A percentile compares a stretch with the other conserved stretches of the same genome.
These are phyloP conservation scores for Haemorhous mexicanus DNA, from an alignment of 2,113 vertebrate genomes.

Conservation along the genomic window DNA sequence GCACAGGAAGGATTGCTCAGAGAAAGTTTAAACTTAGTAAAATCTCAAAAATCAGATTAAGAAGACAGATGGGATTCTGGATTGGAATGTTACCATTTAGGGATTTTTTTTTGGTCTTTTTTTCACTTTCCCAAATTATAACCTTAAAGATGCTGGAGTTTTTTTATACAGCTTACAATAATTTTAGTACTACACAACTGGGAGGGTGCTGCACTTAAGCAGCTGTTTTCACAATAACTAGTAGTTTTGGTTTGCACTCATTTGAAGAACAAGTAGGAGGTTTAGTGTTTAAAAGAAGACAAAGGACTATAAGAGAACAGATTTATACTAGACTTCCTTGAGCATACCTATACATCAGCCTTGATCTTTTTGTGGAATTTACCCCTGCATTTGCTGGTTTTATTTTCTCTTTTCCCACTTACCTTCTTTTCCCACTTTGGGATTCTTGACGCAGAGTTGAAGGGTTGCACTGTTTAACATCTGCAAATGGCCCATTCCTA, in stretches of 20 bases:
- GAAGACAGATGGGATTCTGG: slow-evolving; percentile 32
- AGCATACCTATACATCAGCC: background rate
- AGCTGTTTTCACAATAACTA: background rate
- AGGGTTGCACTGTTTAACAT: background rate
- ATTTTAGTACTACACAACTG: slow-evolving; percentile 3
- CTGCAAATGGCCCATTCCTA: background rate
- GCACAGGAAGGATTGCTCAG: slow-evolving; percentile 34
- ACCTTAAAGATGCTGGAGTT: background rate
- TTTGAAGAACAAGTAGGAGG: background rate
- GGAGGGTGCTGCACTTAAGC: background rate
- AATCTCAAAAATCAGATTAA: slow-evolving; percentile 54
- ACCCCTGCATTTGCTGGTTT: background rate
- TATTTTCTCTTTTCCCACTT: background rate
- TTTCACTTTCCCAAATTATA: slow-evolving; percentile 16
- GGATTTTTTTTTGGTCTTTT: rapidly evolving
- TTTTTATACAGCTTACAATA: slow-evolving; percentile 8
- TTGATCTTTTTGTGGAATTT: background rate
- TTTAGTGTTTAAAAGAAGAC: background rate
- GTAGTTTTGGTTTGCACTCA: background rate
- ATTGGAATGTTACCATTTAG: background rate
- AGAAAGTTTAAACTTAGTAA: slow-evolving; percentile 47
- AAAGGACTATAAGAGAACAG: background rate
- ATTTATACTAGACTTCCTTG: background rate
- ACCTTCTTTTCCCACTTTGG: background rate
- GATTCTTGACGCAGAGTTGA: background rate